Base-by-base conservation (phyloP, 2,888 invertebrate genomes). In the Chloroclysta siterata region DNA sequence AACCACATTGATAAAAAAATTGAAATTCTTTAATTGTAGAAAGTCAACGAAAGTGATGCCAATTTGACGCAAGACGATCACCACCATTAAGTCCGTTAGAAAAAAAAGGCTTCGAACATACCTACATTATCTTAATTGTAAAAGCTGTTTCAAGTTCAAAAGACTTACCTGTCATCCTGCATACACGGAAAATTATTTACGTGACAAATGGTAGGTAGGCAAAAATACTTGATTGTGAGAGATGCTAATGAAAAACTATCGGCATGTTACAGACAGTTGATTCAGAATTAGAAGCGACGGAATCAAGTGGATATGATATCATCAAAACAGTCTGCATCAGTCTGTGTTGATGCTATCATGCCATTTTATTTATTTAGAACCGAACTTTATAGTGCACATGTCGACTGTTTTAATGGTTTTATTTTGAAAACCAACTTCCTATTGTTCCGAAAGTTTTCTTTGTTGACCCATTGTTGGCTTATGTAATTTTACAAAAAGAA, bases 121-220 rank as follows among this genome's bases (percentile, higher is more conserved):
- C 22, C 22, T 22, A 22, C 22, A 22, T 22, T 22, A 22, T 22
- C 22, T 33, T 8, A 6, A 6, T 33, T 6, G 1, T 8, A 8
- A 6, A 5, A 29, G 29, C 4, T 48, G 48, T 0, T 5, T 11
- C 11, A 2, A 28, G 51, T 44, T 33, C 11, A 15, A 1, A 2
- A 11, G 6, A 76, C 81, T 77, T n/a, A 90, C 91, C 90, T 91
- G 79, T 89, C 88, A 79, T 85, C 77, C 62, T 84, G 85, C 70
- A 82, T 71, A 57, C 14, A 42, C n/a, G 14, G 14, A 14, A 42
- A 22, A 22, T 22, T 22, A 3, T 22, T 22, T 2, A 22, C n/a
- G 22, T 2, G 22, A 22, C 22, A 22, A 22, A 22, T 22, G 22
- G 22, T 22, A 2, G 22, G 3, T 22, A 33, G 33, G 33, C 33